Evolutionary conservation across 2,113 vertebrate genomes (phyloP).

Genomic region (Alectura lathami): DNA sequence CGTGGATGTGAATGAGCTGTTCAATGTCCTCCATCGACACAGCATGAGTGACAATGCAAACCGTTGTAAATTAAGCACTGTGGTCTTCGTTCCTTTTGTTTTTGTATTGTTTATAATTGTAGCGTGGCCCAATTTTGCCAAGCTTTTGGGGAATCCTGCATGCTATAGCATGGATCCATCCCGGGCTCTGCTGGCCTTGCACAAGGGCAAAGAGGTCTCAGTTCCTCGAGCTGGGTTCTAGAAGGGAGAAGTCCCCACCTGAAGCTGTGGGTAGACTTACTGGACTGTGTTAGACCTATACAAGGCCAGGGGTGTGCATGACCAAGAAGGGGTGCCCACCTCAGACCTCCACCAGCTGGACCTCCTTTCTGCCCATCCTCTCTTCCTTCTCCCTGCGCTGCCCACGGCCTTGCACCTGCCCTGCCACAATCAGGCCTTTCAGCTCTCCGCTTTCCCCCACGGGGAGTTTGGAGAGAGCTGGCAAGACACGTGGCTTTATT

Average conservation of each 20-base stretch:
- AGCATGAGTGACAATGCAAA: neutral
- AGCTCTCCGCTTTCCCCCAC: neutral
- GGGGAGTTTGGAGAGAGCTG: neutral
- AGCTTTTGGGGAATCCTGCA: neutral
- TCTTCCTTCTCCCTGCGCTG: fast-evolving
- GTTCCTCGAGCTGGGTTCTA: fast-evolving
- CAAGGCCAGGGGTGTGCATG: neutral
- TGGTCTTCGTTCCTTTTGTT: neutral
- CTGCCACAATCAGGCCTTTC: neutral
- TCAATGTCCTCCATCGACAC: neutral
- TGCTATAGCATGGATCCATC: fast-evolving
- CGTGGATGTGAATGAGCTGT: neutral
- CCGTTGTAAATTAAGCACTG: neutral
- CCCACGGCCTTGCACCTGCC: neutral
- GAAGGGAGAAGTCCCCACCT: neutral
- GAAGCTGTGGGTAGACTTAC: neutral
- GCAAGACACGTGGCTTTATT: fast-evolving
- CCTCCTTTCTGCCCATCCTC: neutral
- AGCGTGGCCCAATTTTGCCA: neutral
- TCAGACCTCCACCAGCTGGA: neutral
- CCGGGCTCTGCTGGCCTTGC: neutral
- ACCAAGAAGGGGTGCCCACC: neutral
- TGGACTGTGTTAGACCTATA: neutral
- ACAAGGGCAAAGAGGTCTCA: neutral
- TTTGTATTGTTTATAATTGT: neutral